phyloP scores from a whole-genome alignment of 2,113 vertebrate species.

The Rhizomys pruinosus region DNA sequence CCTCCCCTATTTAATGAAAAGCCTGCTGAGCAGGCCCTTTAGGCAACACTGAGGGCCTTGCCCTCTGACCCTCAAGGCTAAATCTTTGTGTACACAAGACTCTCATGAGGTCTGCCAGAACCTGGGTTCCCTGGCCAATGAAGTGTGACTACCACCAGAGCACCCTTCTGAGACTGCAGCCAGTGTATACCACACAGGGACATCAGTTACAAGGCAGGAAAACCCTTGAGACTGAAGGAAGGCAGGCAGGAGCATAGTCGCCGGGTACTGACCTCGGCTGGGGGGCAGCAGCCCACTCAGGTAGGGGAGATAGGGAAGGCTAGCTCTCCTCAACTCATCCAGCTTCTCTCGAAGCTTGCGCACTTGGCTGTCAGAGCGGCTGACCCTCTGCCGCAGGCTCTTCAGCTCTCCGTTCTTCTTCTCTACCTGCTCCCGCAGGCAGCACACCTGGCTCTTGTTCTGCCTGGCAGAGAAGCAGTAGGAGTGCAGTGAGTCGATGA shows the following conservation, averaged over 20 bases:
- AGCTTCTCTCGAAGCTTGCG: conserved; percentile 88
- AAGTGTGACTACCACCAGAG: rapidly evolving
- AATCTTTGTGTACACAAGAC: rapidly evolving
- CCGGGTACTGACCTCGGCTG: conserved; percentile 87
- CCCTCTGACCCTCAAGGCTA: background rate
- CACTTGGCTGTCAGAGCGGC: conserved; percentile 87
- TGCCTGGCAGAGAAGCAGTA: conserved; percentile 89
- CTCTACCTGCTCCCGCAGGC: conserved; percentile 86
- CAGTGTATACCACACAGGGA: rapidly evolving
- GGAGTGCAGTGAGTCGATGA: conserved; percentile 89
- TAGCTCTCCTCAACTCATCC: conserved; percentile 84
- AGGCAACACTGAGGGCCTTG: background rate
- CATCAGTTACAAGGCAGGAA: rapidly evolving
- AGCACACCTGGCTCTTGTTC: conserved; percentile 88
- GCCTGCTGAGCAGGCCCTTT: no score
- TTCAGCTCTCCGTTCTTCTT: conserved; percentile 86
- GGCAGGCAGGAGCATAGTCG: background rate
- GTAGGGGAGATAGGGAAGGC: conserved; percentile 84
- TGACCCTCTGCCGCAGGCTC: conserved; percentile 85
- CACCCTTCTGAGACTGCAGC: background rate
- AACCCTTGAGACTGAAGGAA: background rate
- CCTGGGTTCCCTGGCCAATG: no score
- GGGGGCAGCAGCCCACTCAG: conserved; percentile 84
- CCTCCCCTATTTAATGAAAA: background rate
- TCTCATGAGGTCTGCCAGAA: background rate